Base-by-base conservation (phyloP, 2,888 invertebrate species). In the Lasioglossum villosulum region DNA sequence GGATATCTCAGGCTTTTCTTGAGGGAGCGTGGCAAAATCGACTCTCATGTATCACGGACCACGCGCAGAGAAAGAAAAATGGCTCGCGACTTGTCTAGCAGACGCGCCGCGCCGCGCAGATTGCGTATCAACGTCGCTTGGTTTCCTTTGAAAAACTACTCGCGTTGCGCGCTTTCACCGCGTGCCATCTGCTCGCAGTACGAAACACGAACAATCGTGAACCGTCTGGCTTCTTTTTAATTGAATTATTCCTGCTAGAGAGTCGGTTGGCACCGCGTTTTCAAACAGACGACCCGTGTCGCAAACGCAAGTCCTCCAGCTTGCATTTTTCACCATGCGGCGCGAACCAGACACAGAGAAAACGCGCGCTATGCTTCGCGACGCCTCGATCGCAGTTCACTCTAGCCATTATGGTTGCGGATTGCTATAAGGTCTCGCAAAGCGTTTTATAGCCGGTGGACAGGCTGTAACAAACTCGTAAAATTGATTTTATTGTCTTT, bases 81-180 rank as follows among this genome's bases (percentile, higher is more conserved):
- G 48, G n/a, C 34, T 10, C 14, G 23, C 42, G 70, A 78, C 45
- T 78, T 71, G 42, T 72, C 42, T n/a, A 74, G 19, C 37, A 4
- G 37, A 37, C 68, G 68, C 34, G 66, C 66, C 34, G 30, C 30
- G 16, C 70, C 37, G 48, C 74, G 79, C 34, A 37, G 63, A 86
- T 56, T 75, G 52, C 56, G 70, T 82, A 68, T 81, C 63, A 76
- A 63, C 63, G 75, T 30, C 56, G 52, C 80, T 72, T 27, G 16
- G 56, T 56, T 75, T 23, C 48, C 34, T 63, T 39, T 70, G 74
- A 86, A 86, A 82, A 72, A 48, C 75, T n/a, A 8, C 19, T 68
- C 71, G 56, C n/a, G 63, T 63, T 30, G 56, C 48, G 63, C 39
- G 84, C 84, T 84, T 84, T 84, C 84, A 84, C 84, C 78, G 48